Evolutionary conservation across 2,113 vertebrate species (phyloP).

Genomic region (Recurvirostra avosetta): DNA sequence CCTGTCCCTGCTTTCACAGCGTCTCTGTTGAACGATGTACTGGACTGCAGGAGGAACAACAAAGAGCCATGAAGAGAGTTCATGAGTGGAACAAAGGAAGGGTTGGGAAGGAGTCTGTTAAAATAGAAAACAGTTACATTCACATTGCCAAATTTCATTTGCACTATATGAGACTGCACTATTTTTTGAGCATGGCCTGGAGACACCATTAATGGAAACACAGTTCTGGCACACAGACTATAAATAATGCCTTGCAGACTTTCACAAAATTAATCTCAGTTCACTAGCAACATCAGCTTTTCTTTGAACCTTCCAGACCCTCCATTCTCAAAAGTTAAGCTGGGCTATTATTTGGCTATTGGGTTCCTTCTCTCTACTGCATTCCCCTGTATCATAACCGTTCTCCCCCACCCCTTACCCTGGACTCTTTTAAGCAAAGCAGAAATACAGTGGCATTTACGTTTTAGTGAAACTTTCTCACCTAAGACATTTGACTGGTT

Average conservation of each 20-base stretch:
- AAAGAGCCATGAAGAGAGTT: background rate
- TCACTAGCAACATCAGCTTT: background rate
- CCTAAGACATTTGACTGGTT: conserved; percentile 31
- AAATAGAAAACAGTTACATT: background rate
- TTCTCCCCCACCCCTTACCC: background rate
- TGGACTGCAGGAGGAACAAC: conserved; percentile 79
- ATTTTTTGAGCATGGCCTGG: background rate
- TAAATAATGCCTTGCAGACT: background rate
- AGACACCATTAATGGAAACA: background rate
- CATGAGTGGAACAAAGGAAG: background rate
- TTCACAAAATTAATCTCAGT: background rate
- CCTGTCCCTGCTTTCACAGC: conserved; percentile 95
- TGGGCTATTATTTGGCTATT: background rate
- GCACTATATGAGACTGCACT: background rate
- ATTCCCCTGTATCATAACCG: background rate
- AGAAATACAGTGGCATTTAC: background rate
- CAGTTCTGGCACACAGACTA: background rate
- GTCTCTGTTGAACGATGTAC: conserved; percentile 93
- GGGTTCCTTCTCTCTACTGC: background rate
- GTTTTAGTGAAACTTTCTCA: conserved; percentile 32
- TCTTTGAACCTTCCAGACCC: background rate
- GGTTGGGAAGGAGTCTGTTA: background rate
- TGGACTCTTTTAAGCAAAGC: background rate
- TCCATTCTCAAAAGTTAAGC: background rate
- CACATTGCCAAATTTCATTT: background rate